Evolutionary conservation across 2,797 vertebrate genomes (phyloP), one percentile per base, ranked within the genome.

Genomic region (Cetoscarus ocellatus): DNA sequence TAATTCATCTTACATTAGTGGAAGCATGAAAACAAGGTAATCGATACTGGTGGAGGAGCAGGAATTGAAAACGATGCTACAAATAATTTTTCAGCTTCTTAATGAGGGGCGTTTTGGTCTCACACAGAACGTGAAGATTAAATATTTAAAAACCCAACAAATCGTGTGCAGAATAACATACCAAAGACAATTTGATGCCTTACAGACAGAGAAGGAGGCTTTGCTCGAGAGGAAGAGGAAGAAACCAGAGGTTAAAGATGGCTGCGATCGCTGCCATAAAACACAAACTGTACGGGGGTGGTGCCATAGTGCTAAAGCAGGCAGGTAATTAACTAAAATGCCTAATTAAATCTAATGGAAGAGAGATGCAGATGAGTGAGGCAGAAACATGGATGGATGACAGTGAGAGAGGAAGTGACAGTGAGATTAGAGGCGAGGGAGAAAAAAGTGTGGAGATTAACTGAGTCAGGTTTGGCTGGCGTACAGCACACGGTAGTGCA

Each of bases 291-390:
- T 65, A 78, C 12, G 57, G 69, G 43, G 34, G 52, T 38, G 72
- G 66, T 61, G 83, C 66, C 81, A 83, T 82, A 80, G 67, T 64
- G 61, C 67, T 78, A 79, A 84, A 86, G 83, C 70, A 73, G 61
- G 65, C 85, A 83, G 71, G 62, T 88, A 84, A 87, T 89, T 85
- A 86, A 86, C 58, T 71, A 72, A 80, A 79, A 86, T 44, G 71
- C 54, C 73, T 81, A 79, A 87, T 91, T 88, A 82, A 78, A 78
- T 79, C 34, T 49, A 82, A 85, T 77, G 71, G 77, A 81, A 71
- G 73, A 70, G 35, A 51, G n/a, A 77, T 17, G 44, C 72, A 74
- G 50, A 77, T 64, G 59, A 85, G 65, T 52, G 55, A 81, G 74
- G 70, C 62, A 66, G 60, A 75, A 63, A 77, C 75, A 59, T 77